These are phyloP conservation scores for Cyclina sinensis DNA, from an alignment of 1,140 invertebrate genomes.

Conservation along the genomic window DNA sequence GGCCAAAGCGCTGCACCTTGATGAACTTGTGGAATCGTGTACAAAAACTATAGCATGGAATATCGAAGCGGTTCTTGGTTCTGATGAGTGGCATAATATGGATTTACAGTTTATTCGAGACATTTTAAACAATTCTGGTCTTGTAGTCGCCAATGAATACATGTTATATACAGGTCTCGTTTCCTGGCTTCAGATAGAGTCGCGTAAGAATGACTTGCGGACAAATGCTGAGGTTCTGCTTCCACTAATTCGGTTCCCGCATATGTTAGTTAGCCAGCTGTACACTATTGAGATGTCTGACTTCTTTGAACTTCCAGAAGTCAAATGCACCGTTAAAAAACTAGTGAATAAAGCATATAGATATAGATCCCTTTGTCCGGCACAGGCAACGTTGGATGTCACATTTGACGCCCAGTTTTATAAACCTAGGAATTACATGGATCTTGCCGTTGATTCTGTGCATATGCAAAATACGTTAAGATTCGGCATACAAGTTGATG, in stretches of 20 bases:
- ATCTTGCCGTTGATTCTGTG: constrained; percentile 84
- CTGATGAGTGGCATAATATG: constrained; percentile 84
- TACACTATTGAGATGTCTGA: constrained; percentile 80
- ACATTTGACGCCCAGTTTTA: constrained; percentile 81
- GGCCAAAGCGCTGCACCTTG: constrained; percentile 84
- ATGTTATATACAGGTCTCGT: constrained; percentile 78
- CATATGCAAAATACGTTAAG: constrained; percentile 85
- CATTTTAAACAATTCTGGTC: constrained; percentile 81
- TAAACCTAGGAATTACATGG: constrained; percentile 84
- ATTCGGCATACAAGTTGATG: constrained; percentile 86
- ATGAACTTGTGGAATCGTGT: constrained; percentile 82
- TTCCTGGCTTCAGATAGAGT: constrained; percentile 81
- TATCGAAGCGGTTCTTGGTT: constrained; percentile 80
- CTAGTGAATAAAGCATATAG: constrained; percentile 84
- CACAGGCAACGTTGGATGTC: constrained; percentile 78
- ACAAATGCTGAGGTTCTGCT: constrained; percentile 81
- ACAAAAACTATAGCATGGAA: constrained; percentile 86
- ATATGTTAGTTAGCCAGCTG: constrained; percentile 85
- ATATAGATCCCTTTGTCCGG: constrained; percentile 84
- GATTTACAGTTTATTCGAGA: constrained; percentile 85
- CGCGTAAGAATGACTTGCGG: constrained; percentile 67
- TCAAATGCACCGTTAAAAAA: constrained; percentile 75
- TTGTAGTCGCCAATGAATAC: constrained; percentile 84
- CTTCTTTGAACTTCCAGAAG: constrained; percentile 74
- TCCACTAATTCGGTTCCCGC: constrained; percentile 85